Conservation (phyloP, 2,113 vertebrate species). For the Ancistrus triradiatus region DNA sequence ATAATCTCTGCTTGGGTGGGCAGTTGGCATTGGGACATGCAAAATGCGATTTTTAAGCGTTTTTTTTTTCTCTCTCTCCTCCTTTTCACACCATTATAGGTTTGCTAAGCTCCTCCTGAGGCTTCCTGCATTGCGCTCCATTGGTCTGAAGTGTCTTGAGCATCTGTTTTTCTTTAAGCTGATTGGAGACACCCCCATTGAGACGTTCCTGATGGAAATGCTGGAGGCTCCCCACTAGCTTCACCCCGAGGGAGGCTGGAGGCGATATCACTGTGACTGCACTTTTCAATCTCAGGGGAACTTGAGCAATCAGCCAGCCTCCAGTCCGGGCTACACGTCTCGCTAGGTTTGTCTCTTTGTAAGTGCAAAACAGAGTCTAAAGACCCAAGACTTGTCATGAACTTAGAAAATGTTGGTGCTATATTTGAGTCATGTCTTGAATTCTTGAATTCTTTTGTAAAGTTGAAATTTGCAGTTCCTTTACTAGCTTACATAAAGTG, state of each 20-base stretch:
- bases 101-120: constrained; percentile 88
- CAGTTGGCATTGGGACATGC: no score
- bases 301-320: constrained; percentile 71
- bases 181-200: constrained; percentile 89
- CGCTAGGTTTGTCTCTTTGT: constrained; percentile 23
- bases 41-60: no score
- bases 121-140: constrained; percentile 82
- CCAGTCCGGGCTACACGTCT: constrained; percentile 62
- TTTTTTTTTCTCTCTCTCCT: neutral
- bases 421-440: constrained; percentile 63
- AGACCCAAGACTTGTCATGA: constrained; percentile 69
- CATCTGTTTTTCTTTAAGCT: constrained; percentile 94
- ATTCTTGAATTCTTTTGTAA: constrained; percentile 47
- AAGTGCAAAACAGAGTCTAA: constrained; percentile 68
- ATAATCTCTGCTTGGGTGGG: no score
- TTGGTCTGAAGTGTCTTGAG: constrained; percentile 88
- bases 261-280: constrained; percentile 69
- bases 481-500: constrained; percentile 56
- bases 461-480: constrained; percentile 61
- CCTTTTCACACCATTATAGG: constrained; percentile 56
- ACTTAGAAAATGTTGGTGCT: constrained; percentile 69
- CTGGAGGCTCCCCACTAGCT: constrained; percentile 86
- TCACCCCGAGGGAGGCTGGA: constrained; percentile 66
- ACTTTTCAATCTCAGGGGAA: constrained; percentile 71
- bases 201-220: constrained; percentile 96